phyloP scores from a whole-genome alignment of 2,113 vertebrate species.

The Microcebus griseorufus region DNA sequence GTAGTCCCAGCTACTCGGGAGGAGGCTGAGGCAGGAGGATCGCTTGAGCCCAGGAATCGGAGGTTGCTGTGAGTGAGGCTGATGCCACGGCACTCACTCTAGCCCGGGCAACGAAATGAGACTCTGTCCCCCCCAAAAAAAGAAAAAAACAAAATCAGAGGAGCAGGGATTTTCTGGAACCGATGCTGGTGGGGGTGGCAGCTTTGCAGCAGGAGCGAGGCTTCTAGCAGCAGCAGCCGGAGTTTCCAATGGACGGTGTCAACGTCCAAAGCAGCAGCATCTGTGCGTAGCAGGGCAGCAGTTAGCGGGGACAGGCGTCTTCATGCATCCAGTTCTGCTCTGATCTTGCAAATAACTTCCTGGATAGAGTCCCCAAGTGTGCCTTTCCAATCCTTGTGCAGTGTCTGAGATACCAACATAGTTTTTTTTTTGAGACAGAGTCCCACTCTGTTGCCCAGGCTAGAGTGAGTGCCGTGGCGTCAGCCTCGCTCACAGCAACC shows the following conservation, averaged over 20 bases:
- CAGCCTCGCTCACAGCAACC: no score
- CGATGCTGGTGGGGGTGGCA: not conserved
- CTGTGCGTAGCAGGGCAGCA: not conserved
- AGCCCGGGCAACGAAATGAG: no score
- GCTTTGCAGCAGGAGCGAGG: not conserved
- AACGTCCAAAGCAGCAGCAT: not conserved
- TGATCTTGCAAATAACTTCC: conserved; percentile 25
- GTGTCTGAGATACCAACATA: conserved; percentile 9
- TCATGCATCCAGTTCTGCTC: not conserved
- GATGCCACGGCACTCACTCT: no score
- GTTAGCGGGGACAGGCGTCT: not conserved
- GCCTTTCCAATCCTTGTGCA: not conserved
- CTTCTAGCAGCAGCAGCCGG: not conserved
- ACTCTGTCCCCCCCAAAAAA: no score
- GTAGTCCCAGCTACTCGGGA: no score
- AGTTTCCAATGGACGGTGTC: not conserved
- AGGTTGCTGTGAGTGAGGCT: no score
- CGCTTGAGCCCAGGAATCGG: no score
- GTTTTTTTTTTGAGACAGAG: no score
- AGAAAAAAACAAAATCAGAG: not conserved
- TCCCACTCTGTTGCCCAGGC: no score
- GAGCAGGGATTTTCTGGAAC: not conserved
- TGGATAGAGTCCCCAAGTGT: not conserved
- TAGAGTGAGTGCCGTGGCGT: no score
- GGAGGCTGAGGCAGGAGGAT: no score